A percentile compares a stretch with the other conserved stretches of the same genome.
Conservation (phyloP, 2,888 invertebrate species). For the Strigamia crassipes region DNA sequence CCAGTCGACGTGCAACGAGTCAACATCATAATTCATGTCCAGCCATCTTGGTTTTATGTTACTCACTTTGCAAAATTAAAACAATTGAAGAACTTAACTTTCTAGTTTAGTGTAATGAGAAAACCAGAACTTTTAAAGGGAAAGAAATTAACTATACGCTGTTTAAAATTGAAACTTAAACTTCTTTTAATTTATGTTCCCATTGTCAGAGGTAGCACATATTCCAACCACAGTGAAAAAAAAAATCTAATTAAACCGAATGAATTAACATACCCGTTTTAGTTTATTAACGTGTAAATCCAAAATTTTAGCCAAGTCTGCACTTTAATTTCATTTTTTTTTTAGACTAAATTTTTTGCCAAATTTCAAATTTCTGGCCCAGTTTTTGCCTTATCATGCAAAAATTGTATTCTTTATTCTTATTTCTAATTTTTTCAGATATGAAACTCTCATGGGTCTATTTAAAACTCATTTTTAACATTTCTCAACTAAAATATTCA, state of each 20-base stretch:
- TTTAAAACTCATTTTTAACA: slow-evolving; percentile 3
- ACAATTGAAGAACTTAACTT: slow-evolving; percentile 1
- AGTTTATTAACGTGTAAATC: too few relatives aligned
- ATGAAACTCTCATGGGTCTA: background rate
- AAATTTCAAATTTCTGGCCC: too few relatives aligned
- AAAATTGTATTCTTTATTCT: too few relatives aligned
- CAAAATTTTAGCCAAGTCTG: too few relatives aligned
- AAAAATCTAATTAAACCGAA: too few relatives aligned
- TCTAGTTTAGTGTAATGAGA: slow-evolving; percentile 6
- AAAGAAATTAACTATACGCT: background rate
- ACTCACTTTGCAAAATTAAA: slow-evolving; percentile 32
- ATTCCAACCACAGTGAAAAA: too few relatives aligned
- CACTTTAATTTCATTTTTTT: too few relatives aligned
- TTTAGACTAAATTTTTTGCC: too few relatives aligned
- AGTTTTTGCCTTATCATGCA: background rate
- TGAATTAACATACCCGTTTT: too few relatives aligned
- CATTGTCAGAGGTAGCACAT: background rate
- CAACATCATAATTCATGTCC: slow-evolving; percentile 6
- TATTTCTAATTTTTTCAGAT: background rate
- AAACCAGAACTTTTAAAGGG: background rate
- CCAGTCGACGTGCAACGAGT: slow-evolving; percentile 27
- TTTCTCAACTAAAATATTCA: background rate
- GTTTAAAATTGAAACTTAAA: background rate
- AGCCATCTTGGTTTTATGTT: slow-evolving; percentile 19
- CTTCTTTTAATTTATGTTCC: background rate